These are phyloP conservation scores for Cephus nigrinus DNA, from an alignment of 2,888 invertebrate genomes.

Conservation along the genomic window DNA sequence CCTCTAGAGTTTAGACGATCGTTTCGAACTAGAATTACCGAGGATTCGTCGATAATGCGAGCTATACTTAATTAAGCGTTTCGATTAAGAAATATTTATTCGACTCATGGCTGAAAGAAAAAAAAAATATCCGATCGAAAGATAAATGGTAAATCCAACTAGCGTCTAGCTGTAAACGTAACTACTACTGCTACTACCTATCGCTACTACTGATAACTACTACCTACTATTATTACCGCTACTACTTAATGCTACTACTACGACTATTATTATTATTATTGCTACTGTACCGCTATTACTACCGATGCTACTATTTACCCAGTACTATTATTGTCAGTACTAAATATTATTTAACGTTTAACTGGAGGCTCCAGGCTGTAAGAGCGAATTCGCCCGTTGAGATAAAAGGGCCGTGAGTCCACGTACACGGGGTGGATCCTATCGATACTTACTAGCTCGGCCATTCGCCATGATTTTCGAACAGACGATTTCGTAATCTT, in stretches of 20 bases:
- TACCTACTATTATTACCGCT: background rate
- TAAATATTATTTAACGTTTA: background rate
- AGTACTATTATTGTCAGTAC: background rate
- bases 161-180: background rate
- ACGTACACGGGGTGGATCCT: background rate
- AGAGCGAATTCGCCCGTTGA: background rate
- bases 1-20: background rate
- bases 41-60: background rate
- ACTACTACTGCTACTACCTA: constrained; percentile 37
- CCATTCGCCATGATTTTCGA: background rate
- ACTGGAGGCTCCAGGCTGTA: background rate
- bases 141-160: background rate
- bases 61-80: constrained; percentile 12
- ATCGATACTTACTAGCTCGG: background rate
- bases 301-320: background rate
- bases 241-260: background rate
- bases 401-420: background rate
- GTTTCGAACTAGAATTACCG: background rate
- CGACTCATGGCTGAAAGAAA: constrained; percentile 37
- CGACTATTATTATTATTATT: background rate
- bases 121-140: constrained; percentile 8
- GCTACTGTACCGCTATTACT: background rate
- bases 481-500: background rate
- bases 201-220: background rate
- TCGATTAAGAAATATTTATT: constrained; percentile 37